Conservation (phyloP, 2,113 vertebrate species). For the Odocoileus hemionus region DNA sequence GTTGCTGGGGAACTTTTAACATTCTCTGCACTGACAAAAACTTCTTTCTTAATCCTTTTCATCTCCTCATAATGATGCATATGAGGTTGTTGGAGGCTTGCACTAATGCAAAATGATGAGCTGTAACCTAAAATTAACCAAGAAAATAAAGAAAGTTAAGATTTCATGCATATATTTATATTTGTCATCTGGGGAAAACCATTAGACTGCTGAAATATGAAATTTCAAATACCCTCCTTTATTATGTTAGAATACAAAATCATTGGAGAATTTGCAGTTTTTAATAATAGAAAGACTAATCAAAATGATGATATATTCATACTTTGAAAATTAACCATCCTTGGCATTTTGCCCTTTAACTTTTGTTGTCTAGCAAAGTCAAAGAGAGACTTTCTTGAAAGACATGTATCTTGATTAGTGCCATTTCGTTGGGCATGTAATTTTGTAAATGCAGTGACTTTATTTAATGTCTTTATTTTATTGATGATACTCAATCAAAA, state of each 20-base stretch:
- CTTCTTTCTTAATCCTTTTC: conserved; percentile 67
- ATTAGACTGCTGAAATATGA: background rate
- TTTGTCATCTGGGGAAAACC: background rate
- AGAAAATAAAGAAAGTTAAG: background rate
- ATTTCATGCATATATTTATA: conserved; percentile 20
- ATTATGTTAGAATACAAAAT: background rate
- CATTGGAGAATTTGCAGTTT: background rate
- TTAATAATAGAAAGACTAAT: background rate
- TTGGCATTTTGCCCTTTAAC: background rate
- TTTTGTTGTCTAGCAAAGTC: background rate
- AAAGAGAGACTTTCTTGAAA: background rate
- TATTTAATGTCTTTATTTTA: background rate
- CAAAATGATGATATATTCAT: background rate
- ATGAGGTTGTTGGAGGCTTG: background rate
- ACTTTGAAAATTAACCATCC: background rate
- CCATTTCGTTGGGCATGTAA: background rate
- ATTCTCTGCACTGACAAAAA: conserved; percentile 31
- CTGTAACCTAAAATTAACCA: conserved; percentile 30
- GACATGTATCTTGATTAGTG: background rate
- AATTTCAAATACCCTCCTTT: background rate
- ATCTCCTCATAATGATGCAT: conserved; percentile 36
- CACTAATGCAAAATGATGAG: conserved; percentile 7
- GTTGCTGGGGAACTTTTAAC: background rate
- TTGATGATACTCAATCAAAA: conserved; percentile 17
- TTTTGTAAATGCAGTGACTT: background rate